Percentiles rank a stretch among this genome's conserved stretches.
Evolutionary conservation across 2,113 vertebrate species (phyloP).

Genomic region (Chionis minor): DNA sequence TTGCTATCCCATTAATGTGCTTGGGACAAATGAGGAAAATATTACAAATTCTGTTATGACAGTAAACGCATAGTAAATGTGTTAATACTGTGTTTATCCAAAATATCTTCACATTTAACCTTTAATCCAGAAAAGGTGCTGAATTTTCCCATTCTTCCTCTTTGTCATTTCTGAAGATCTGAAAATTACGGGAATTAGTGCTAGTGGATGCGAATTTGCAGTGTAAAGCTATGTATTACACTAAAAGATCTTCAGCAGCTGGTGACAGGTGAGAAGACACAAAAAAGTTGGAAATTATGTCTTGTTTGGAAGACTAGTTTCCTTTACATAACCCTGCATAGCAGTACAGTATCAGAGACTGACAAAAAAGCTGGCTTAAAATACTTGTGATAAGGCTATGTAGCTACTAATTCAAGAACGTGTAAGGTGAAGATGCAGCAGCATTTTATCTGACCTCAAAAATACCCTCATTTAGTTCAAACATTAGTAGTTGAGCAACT

Average conservation of each 20-base stretch:
- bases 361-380: not conserved
- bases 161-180: not conserved
- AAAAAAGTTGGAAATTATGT: not conserved
- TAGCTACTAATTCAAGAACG: not conserved
- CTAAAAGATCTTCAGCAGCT: not conserved
- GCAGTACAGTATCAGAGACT: not conserved
- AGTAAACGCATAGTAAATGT: not conserved
- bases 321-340: not conserved
- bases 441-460: not conserved
- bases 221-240: not conserved
- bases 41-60: not conserved
- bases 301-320: not conserved
- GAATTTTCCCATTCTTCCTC: not conserved
- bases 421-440: not conserved
- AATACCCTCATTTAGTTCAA: constrained; percentile 26
- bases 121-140: not conserved
- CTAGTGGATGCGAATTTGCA: not conserved
- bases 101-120: not conserved
- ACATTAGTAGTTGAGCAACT: constrained; percentile 47
- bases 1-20: not conserved
- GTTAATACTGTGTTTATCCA: not conserved
- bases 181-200: not conserved
- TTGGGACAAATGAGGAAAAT: not conserved
- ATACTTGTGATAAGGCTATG: not conserved
- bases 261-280: not conserved